phyloP scores from a whole-genome alignment of 2,113 vertebrate genomes.

The Microtus pennsylvanicus region DNA sequence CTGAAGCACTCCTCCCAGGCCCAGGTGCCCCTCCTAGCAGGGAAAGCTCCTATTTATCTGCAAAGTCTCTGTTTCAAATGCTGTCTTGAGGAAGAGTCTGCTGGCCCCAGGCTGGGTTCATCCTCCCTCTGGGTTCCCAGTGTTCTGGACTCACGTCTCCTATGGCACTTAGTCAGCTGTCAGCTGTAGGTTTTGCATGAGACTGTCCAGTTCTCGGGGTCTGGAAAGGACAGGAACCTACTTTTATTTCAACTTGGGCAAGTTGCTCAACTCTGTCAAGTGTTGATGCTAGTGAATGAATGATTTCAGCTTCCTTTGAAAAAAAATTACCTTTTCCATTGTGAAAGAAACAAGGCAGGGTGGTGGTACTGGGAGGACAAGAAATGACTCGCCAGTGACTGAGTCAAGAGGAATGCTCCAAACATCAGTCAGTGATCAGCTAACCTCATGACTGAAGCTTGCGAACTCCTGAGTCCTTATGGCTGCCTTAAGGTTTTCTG shows the following conservation, averaged over 20 bases:
- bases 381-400: neutral
- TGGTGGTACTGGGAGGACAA: neutral
- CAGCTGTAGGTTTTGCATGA: conserved; percentile 44
- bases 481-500: conserved; percentile 7
- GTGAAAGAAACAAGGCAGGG: neutral
- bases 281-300: conserved; percentile 23
- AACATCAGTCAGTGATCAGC: conserved; percentile 15
- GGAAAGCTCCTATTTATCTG: conserved; percentile 1
- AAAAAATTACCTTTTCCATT: conserved; percentile 34
- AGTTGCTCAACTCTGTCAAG: neutral
- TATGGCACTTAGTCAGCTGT: conserved; percentile 19
- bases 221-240: neutral
- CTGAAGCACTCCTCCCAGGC: neutral
- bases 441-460: neutral
- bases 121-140: neutral
- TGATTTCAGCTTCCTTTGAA: conserved; percentile 48
- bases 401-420: neutral
- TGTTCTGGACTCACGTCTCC: conserved; percentile 18
- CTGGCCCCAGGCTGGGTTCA: conserved; percentile 21
- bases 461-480: neutral
- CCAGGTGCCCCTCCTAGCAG: neutral
- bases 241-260: conserved; percentile 20
- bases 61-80: neutral
- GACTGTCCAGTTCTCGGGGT: neutral
- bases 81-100: conserved; percentile 20